Evolutionary conservation across 2,888 invertebrate species (phyloP).

Genomic region (Opisthograptis luteolata): DNA sequence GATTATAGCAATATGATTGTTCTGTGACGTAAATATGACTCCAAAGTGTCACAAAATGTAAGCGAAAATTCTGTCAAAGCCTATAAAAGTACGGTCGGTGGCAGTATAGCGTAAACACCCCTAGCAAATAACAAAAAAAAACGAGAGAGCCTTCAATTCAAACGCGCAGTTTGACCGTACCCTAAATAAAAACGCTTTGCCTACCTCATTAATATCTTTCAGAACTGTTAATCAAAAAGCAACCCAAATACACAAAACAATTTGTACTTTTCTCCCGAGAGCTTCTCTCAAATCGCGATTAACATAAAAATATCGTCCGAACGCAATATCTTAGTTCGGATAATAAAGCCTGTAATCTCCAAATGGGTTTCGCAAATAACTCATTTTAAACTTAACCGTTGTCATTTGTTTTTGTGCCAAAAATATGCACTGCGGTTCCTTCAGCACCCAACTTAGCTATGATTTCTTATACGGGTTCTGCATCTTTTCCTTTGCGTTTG

Average conservation of each 20-base stretch:
- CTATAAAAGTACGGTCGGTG: too few species aligned
- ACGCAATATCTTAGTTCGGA: background rate
- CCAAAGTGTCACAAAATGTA: too few species aligned
- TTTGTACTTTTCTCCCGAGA: background rate
- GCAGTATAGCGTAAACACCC: too few species aligned
- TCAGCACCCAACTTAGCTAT: slow-evolving; percentile 51
- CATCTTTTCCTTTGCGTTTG: slow-evolving; percentile 38
- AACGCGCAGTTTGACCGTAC: too few species aligned
- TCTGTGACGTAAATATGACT: too few species aligned
- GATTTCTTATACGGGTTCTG: slow-evolving; percentile 52
- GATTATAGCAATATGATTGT: too few species aligned
- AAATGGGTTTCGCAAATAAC: slow-evolving; percentile 28
- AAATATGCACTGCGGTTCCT: slow-evolving; percentile 47
- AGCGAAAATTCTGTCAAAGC: too few species aligned
- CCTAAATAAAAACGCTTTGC: background rate
- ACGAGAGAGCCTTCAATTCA: too few species aligned
- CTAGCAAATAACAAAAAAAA: too few species aligned
- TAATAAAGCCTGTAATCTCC: slow-evolving; percentile 26
- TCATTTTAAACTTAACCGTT: slow-evolving; percentile 52
- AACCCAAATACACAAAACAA: background rate
- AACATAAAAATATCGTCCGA: slow-evolving; percentile 1
- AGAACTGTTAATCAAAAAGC: background rate
- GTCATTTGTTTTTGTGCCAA: slow-evolving; percentile 69
- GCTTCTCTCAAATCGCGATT: background rate
- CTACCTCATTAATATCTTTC: background rate